A percentile compares a stretch with the other conserved stretches of the same genome.
phyloP scores from a whole-genome alignment of 2,888 invertebrate genomes.

The Agrochola macilenta region DNA sequence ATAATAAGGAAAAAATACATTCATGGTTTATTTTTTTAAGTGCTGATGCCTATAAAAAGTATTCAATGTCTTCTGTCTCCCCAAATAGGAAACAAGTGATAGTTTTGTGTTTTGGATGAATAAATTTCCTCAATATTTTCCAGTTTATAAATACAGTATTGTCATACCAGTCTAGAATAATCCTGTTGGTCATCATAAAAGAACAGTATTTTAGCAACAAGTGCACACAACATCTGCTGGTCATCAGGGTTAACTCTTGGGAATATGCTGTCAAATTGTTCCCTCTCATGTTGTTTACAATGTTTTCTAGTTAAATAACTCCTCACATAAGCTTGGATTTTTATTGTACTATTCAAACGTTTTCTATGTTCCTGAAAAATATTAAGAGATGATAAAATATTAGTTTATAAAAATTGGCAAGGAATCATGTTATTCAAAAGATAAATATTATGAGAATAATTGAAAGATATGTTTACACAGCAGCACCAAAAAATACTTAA shows the following conservation, averaged over 20 bases:
- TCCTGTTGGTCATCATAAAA: constrained; percentile 94
- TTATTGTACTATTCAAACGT: constrained; percentile 93
- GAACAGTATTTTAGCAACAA: constrained; percentile 93
- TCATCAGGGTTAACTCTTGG: constrained; percentile 85
- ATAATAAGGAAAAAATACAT: background rate
- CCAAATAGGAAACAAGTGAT: background rate
- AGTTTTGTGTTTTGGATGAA: background rate
- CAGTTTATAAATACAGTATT: background rate
- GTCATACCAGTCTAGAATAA: constrained; percentile 85
- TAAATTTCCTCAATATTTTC: background rate
- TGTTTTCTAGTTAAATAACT: constrained; percentile 93
- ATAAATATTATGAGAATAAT: background rate
- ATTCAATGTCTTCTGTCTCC: background rate
- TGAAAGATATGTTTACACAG: background rate
- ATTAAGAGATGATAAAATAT: background rate
- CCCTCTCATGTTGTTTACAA: constrained; percentile 92
- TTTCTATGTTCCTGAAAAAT: constrained; percentile 92
- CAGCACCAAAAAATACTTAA: background rate
- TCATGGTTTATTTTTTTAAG: no score
- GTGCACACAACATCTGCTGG: constrained; percentile 87
- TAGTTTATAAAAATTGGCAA: background rate
- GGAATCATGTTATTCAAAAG: background rate
- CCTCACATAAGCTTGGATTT: constrained; percentile 95
- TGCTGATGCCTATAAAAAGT: background rate
- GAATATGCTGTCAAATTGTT: constrained; percentile 92